Conservation (phyloP, 2,888 invertebrate genomes). For the Xestia c-nigrum region DNA sequence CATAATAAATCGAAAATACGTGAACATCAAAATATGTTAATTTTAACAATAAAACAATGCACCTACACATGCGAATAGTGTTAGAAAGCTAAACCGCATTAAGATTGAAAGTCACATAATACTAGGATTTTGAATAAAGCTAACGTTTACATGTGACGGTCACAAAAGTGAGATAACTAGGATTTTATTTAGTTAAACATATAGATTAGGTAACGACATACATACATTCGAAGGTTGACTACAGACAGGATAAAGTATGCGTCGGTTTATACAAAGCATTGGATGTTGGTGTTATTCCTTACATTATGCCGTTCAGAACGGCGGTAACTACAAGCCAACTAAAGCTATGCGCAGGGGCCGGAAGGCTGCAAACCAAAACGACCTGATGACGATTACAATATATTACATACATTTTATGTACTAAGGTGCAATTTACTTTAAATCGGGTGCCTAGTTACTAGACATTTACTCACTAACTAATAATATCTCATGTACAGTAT, state of each 20-base stretch:
- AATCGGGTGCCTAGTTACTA: slow-evolving; percentile 75
- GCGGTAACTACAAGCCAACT: slow-evolving; percentile 84
- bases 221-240: slow-evolving; percentile 73
- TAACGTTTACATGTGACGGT: slow-evolving; percentile 67
- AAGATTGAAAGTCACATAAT: slow-evolving; percentile 65
- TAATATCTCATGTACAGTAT: slow-evolving; percentile 86
- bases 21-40: slow-evolving; percentile 83
- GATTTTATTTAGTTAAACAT: slow-evolving; percentile 72
- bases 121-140: slow-evolving; percentile 67
- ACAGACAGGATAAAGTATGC: slow-evolving; percentile 72
- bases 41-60: slow-evolving; percentile 83
- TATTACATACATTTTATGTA: slow-evolving; percentile 72
- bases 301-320: slow-evolving; percentile 82
- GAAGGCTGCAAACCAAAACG: slow-evolving; percentile 77
- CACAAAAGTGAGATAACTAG: slow-evolving; percentile 64
- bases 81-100: slow-evolving; percentile 77
- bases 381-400: slow-evolving; percentile 67
- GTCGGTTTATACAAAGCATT: slow-evolving; percentile 81
- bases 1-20: slow-evolving; percentile 79
- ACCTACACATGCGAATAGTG: slow-evolving; percentile 83
- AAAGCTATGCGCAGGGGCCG: slow-evolving; percentile 73
- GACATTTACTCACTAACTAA: slow-evolving; percentile 76
- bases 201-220: slow-evolving; percentile 74
- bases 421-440: slow-evolving; percentile 78
- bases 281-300: slow-evolving; percentile 87